Evolutionary conservation across 2,888 invertebrate species (phyloP).

Genomic region (Eremobia ochroleuca): DNA sequence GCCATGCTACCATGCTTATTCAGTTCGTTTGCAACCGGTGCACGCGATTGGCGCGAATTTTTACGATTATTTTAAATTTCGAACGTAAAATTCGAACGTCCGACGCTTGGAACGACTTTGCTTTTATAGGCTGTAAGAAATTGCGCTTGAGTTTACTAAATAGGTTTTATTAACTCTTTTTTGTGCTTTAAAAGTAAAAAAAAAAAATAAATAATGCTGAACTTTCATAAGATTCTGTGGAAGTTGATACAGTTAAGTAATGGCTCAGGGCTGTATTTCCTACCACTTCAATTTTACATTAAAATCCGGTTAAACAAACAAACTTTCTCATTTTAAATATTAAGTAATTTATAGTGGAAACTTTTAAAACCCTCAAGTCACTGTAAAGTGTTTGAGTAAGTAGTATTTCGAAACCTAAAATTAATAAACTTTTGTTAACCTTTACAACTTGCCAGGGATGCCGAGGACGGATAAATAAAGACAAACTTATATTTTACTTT

Average conservation of each 20-base stretch:
- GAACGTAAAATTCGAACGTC: slow-evolving; percentile 65
- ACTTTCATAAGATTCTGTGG: slow-evolving; percentile 28
- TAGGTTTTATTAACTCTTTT: slow-evolving; percentile 53
- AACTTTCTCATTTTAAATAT: slow-evolving; percentile 53
- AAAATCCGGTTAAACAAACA: slow-evolving; percentile 24
- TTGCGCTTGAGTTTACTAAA: slow-evolving; percentile 45
- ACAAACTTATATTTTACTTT: slow-evolving; percentile 14
- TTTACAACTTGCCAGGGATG: slow-evolving; percentile 31
- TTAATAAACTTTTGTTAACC: slow-evolving; percentile 54
- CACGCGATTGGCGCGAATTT: slow-evolving; percentile 64
- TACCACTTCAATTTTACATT: slow-evolving; percentile 27
- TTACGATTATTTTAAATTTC: slow-evolving; percentile 68
- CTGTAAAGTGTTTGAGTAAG: slow-evolving; percentile 38
- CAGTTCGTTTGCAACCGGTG: slow-evolving; percentile 62
- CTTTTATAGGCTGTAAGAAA: slow-evolving; percentile 65
- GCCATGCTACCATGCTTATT: slow-evolving; percentile 65
- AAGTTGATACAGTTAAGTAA: slow-evolving; percentile 25
- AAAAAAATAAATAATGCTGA: not conserved
- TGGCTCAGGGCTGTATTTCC: slow-evolving; percentile 2
- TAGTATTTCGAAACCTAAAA: slow-evolving; percentile 42
- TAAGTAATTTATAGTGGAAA: slow-evolving; percentile 33
- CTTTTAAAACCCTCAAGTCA: slow-evolving; percentile 48
- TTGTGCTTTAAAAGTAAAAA: slow-evolving; percentile 26
- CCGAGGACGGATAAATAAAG: slow-evolving; percentile 21
- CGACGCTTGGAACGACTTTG: slow-evolving; percentile 51